Evolutionary conservation across 2,113 vertebrate genomes (phyloP).

Genomic region (Ivindomyrus marchei): DNA sequence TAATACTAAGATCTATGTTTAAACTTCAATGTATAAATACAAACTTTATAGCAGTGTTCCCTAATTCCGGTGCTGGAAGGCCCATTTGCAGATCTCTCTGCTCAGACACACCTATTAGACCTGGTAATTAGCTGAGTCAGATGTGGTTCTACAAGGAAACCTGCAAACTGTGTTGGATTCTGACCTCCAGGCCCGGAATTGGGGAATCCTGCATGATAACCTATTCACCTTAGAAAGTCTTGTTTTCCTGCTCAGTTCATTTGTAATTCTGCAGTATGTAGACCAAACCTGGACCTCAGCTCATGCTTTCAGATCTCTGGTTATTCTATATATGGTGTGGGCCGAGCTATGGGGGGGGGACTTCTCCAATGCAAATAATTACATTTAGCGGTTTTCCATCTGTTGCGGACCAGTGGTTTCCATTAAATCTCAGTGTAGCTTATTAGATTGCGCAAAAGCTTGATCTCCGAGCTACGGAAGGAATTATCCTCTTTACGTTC

Average conservation of each 20-base stretch:
- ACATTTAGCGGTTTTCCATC: constrained; percentile 1
- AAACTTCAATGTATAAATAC: neutral
- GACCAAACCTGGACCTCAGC: neutral
- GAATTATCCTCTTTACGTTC: constrained; percentile 1
- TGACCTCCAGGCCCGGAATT: neutral
- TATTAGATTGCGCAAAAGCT: neutral
- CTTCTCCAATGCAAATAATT: neutral
- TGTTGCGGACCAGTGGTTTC: neutral
- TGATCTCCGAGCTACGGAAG: neutral
- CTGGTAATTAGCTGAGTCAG: neutral
- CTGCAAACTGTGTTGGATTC: neutral
- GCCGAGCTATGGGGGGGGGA: neutral
- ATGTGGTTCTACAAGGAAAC: neutral
- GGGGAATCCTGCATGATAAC: neutral
- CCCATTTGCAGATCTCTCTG: neutral
- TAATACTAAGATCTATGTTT: neutral
- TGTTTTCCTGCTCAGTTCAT: neutral
- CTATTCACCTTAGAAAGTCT: neutral
- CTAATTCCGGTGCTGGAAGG: neutral
- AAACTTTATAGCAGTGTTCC: neutral
- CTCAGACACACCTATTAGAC: neutral
- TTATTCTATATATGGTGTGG: neutral
- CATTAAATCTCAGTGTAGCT: neutral
- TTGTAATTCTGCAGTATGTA: neutral
- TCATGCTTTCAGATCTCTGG: neutral